Percentiles rank a stretch among this genome's conserved stretches.
These are phyloP conservation scores for Taurulus bubalis DNA, from an alignment of 2,113 vertebrate genomes.

Conservation along the genomic window DNA sequence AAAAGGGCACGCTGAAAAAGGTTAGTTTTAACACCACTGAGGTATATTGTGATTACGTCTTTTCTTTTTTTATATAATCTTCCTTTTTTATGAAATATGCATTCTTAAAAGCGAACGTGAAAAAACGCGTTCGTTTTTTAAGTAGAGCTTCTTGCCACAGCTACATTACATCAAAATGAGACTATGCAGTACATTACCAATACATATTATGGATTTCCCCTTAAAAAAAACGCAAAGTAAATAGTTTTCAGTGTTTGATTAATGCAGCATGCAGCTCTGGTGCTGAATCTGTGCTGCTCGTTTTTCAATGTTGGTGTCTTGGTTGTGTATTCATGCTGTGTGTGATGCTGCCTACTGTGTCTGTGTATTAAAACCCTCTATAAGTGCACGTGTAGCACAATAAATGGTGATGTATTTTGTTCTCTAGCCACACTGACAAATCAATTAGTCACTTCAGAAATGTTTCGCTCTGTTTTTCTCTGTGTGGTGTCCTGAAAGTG, in stretches of 20 bases:
- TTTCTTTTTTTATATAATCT: background rate
- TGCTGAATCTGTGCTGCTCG: background rate
- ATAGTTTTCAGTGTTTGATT: background rate
- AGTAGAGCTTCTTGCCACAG: background rate
- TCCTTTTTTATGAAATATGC: background rate
- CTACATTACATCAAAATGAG: background rate
- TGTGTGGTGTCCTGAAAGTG: constrained; percentile 5
- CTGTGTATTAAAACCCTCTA: background rate
- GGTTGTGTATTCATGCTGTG: background rate
- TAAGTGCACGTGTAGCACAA: background rate
- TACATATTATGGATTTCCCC: background rate
- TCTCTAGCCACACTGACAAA: background rate
- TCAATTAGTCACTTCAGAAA: background rate
- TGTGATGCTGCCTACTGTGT: background rate
- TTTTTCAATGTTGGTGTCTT: background rate
- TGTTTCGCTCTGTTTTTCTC: background rate
- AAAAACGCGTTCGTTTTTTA: background rate
- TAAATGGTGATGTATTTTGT: background rate
- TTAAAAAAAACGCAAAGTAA: background rate
- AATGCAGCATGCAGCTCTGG: background rate
- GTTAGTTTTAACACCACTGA: background rate
- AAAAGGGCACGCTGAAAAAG: background rate
- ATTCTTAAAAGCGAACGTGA: background rate
- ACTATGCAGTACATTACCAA: background rate
- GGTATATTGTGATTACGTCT: background rate